Base-by-base conservation (phyloP, 2,888 invertebrate genomes). In the Megaustenia siamemsis region DNA sequence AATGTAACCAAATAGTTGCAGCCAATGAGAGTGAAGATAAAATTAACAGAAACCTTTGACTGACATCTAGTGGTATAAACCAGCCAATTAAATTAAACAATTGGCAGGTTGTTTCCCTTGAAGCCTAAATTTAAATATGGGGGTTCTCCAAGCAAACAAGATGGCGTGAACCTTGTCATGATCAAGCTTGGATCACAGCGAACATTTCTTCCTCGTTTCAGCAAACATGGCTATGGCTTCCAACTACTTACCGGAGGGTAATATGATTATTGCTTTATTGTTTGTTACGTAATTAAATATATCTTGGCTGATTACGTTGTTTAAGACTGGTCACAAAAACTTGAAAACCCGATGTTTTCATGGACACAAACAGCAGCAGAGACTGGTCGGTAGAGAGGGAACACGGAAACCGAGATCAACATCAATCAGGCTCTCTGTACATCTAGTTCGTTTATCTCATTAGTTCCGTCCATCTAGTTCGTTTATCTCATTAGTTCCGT, bases 21-120 rank as follows among this genome's bases (percentile, higher is more conserved):
- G 49, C 83, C 83, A 83, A 83, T 83, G 38, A 76, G 28, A 76
- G 24, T 4, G 21, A 12, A 21, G 32, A n/a, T 40, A 83, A 77
- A 77, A 76, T 40, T 77, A 5, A 38, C 35, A 18, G 45, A 63
- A 60, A 63, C 56, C 53, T 24, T 28, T 28, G 6, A 66, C 40
- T 66, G 76, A 66, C 83, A 83, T 43, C 76, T 77, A 21, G 3
- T 18, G 53, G 35, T 1, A 40, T 43, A 76, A 4, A 35, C 35
- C n/a, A 35, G 38, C 83, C 83, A 83, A 83, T 77, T 68, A 49
- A 21, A 56, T n/a, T 6, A 8, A 10, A 1, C 21, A 28, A 43
- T n/a, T n/a, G 43, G 2, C 21, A 53, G 43, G 82, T 43, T 60
- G 32, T 75, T 75, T n/a, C n/a, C 75, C 82, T 40, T 12, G 43